Base-by-base conservation (phyloP, 2,888 invertebrate genomes). In the Allophyes oxyacanthae region DNA sequence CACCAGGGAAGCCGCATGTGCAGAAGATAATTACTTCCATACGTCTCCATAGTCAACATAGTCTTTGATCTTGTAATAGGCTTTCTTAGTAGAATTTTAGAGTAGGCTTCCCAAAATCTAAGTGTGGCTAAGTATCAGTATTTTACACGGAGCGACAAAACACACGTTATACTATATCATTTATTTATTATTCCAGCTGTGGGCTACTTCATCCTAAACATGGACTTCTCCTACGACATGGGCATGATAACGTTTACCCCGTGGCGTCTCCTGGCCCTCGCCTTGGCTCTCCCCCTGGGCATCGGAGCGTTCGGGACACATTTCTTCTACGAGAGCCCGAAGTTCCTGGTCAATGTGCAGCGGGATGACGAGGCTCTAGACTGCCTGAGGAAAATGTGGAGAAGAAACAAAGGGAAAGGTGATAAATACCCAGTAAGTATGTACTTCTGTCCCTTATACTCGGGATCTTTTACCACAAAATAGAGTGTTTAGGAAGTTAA, bases 281-380 rank as follows among this genome's bases (percentile, higher is more conserved):
- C 90, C 1, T 80, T 92, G 36, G 86, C 95, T 4, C 30, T 96
- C 7, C 96, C 96, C 0, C 93, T 95, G 43, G 81, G 96, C 0
- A 63, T 95, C 0, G 95, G 95, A 26, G 94, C 94, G 0, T 56
- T 95, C n/a, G 84, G 94, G 0, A 81, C 95, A 7, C 86, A 92
- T 20, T 90, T 94, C 58, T 94, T 95, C 63, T 95, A 96, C n/a
- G 97, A 97, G 81, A 97, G 96, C 77, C 97, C 97, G 0, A 96
- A 96, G 81, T 97, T 96, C 79, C 84, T 97, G 1, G 94, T 96
- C 86, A 94, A 95, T 26, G 92, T 92, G 43, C 95, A 95, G 4
- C 86, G 90, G 26, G 94, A 94, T 55, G 91, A 94, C 0, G 94
- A 95, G 64, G 96, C 96, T 0, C 66, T 96, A n/a, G 68, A 88